Percentiles rank a stretch among this genome's conserved stretches.
phyloP scores from a whole-genome alignment of 2,797 vertebrate genomes.

The Cichlasoma orientale region DNA sequence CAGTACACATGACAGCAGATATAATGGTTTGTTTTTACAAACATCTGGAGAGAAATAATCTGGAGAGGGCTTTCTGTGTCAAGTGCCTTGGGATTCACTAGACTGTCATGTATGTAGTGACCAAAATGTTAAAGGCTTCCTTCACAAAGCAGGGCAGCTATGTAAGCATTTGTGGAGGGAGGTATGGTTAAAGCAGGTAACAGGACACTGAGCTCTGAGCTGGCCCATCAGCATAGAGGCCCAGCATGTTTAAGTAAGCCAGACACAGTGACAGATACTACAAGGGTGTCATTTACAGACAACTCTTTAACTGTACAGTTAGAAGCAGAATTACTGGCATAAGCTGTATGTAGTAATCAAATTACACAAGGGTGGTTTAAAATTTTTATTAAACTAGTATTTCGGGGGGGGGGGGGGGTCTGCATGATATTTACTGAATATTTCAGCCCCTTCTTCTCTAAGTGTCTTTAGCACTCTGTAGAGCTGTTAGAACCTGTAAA shows the following conservation, averaged over 20 bases:
- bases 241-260: constrained; percentile 53
- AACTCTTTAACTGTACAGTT: not conserved
- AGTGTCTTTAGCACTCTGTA: not conserved
- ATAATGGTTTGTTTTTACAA: not conserved
- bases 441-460: not conserved
- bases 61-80: not conserved
- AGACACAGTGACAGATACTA: constrained; percentile 22
- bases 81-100: not conserved
- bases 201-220: constrained; percentile 49
- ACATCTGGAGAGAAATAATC: not conserved
- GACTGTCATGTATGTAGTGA: not conserved
- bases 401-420: not conserved
- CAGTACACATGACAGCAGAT: not conserved
- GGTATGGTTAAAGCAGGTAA: constrained; percentile 42
- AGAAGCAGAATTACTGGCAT: not conserved
- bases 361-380: not conserved
- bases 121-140: not conserved
- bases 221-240: constrained; percentile 51
- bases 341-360: not conserved
- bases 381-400: not conserved
- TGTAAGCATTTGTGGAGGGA: constrained; percentile 10
- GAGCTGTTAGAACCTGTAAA: no score
- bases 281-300: constrained; percentile 16
- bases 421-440: not conserved
- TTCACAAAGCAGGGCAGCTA: not conserved